A percentile compares a stretch with the other conserved stretches of the same genome.
Conservation (phyloP, 2,888 invertebrate genomes). For the Lobophora halterata region DNA sequence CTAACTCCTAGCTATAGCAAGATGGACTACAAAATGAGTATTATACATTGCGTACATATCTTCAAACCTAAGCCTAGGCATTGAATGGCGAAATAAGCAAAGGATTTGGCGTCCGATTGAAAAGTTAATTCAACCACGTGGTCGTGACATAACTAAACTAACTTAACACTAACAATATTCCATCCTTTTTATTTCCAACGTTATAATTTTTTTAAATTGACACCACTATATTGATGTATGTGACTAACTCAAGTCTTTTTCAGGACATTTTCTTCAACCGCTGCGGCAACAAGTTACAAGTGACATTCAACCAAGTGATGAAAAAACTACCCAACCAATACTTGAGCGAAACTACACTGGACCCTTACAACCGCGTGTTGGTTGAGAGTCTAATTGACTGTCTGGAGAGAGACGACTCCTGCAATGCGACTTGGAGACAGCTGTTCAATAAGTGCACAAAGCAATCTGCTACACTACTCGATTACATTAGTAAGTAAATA, state of each 20-base stretch:
- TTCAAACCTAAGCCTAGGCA: too few species aligned
- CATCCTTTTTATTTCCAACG: too few species aligned
- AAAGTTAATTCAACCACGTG: too few species aligned
- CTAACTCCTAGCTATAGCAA: not conserved
- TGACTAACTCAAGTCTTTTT: constrained; percentile 21
- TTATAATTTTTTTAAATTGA: too few species aligned
- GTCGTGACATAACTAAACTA: too few species aligned
- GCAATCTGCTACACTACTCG: constrained; percentile 84
- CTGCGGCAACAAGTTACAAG: constrained; percentile 71
- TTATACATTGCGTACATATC: too few species aligned
- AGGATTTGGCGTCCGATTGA: too few species aligned
- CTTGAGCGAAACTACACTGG: constrained; percentile 65
- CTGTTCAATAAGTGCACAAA: constrained; percentile 84
- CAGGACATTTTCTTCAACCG: constrained; percentile 72
- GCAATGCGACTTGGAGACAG: constrained; percentile 85
- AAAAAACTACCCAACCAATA: constrained; percentile 81
- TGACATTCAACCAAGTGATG: constrained; percentile 83
- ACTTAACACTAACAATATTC: too few species aligned
- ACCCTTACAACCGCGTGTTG: constrained; percentile 77
- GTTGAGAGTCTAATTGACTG: constrained; percentile 82
- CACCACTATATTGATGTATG: not conserved
- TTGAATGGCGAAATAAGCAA: too few species aligned
- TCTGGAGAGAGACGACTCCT: constrained; percentile 81
- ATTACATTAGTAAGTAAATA: constrained; percentile 73
- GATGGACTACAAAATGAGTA: not conserved